Evolutionary conservation across 2,797 vertebrate species (phyloP).

Genomic region (Enteromius argenteus): DNA sequence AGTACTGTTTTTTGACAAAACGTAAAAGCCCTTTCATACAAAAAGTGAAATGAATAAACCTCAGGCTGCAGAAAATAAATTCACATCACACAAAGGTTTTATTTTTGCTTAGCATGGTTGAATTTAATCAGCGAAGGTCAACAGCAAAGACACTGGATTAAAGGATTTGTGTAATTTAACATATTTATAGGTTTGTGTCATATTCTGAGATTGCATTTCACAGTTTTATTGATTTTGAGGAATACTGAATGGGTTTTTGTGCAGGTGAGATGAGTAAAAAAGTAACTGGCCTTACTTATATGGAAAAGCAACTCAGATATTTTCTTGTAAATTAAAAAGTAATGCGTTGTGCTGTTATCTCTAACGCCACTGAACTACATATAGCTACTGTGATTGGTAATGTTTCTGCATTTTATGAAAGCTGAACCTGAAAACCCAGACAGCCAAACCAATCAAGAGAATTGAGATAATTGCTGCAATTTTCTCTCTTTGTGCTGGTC

Average conservation of each 20-base stretch:
- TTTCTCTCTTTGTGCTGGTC: conserved; percentile 57
- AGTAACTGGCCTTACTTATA: background rate
- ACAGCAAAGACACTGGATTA: too few relatives aligned
- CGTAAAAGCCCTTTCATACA: background rate
- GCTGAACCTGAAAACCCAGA: conserved; percentile 28
- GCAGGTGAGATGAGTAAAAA: background rate
- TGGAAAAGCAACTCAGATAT: background rate
- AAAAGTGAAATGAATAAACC: background rate
- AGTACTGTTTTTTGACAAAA: background rate
- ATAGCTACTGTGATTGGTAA: background rate
- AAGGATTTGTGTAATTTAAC: too few relatives aligned
- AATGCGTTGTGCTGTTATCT: background rate
- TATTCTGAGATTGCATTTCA: background rate
- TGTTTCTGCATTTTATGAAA: conserved; percentile 22
- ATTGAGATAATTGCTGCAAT: conserved; percentile 66
- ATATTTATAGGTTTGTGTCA: background rate
- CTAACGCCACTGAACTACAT: background rate
- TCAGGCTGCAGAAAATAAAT: too few relatives aligned
- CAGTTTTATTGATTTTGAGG: background rate
- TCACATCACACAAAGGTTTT: too few relatives aligned
- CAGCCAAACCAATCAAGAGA: conserved; percentile 56
- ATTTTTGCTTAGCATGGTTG: too few relatives aligned
- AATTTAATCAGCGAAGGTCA: too few relatives aligned
- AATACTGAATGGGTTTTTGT: background rate
- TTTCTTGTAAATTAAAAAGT: background rate